phyloP scores from a whole-genome alignment of 2,888 invertebrate species.

The Chironomus riparius region DNA sequence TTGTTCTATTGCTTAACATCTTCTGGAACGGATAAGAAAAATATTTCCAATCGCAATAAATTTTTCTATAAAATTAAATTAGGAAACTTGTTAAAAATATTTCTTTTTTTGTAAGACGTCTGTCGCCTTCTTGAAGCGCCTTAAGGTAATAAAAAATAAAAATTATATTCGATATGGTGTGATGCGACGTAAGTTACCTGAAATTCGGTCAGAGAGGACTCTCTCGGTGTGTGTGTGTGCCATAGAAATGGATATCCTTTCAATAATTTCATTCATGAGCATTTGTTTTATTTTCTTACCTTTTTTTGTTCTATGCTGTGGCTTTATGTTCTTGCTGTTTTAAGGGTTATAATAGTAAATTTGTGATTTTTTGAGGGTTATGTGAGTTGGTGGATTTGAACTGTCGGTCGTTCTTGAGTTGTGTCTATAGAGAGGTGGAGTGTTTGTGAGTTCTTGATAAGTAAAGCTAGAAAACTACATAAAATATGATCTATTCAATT shows the following conservation, averaged over 20 bases:
- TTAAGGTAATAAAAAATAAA: conserved; percentile 21
- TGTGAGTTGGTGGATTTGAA: too few relatives aligned
- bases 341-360: too few relatives aligned
- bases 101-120: conserved; percentile 12
- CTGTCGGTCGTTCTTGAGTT: too few relatives aligned
- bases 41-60: conserved; percentile 21
- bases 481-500: too few relatives aligned
- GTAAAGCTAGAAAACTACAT: too few relatives aligned
- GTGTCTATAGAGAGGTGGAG: too few relatives aligned
- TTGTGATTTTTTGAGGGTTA: too few relatives aligned
- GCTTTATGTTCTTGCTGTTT: too few relatives aligned
- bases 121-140: conserved; percentile 1
- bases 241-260: neutral
- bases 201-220: neutral
- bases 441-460: too few relatives aligned
- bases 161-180: conserved; percentile 14
- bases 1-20: neutral
- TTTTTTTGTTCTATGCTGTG: too few relatives aligned
- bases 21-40: neutral
- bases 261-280: neutral
- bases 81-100: conserved; percentile 20
- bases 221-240: too few relatives aligned
- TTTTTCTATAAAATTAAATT: neutral
- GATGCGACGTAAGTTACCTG: conserved; percentile 3
- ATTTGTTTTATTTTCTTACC: neutral